Conservation (phyloP, 2,113 vertebrate species). For the Entomyzon cyanotis region DNA sequence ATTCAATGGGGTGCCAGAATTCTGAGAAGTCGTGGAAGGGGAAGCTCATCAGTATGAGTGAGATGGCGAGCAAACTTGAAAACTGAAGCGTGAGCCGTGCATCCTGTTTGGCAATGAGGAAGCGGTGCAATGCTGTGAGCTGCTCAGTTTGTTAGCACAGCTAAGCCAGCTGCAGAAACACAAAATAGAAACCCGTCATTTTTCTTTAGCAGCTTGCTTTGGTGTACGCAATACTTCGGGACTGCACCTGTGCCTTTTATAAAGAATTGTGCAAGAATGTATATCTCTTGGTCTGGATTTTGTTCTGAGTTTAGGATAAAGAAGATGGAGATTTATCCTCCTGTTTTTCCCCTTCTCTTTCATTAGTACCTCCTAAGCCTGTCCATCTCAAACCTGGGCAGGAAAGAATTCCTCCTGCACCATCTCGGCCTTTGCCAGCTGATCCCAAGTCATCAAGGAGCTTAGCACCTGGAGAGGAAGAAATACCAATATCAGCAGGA, state of each 20-base stretch:
- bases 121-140: slow-evolving; percentile 51
- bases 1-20: not conserved
- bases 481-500: slow-evolving; percentile 64
- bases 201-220: not conserved
- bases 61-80: not conserved
- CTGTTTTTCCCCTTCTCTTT: slow-evolving; percentile 8
- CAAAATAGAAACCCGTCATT: not conserved
- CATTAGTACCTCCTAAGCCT: slow-evolving; percentile 87
- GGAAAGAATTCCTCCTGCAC: slow-evolving; percentile 83
- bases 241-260: not conserved
- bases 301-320: not conserved
- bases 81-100: slow-evolving; percentile 34
- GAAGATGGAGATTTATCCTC: not conserved
- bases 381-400: slow-evolving; percentile 81
- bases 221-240: not conserved
- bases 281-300: not conserved
- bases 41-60: not conserved
- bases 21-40: not conserved
- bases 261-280: not conserved
- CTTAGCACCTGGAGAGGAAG: slow-evolving; percentile 54
- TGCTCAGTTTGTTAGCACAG: not conserved
- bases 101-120: slow-evolving; percentile 90
- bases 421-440: slow-evolving; percentile 79
- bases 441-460: slow-evolving; percentile 70
- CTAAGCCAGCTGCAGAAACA: not conserved